Evolutionary conservation across 2,888 invertebrate genomes (phyloP).

Genomic region (Protonemura montana): DNA sequence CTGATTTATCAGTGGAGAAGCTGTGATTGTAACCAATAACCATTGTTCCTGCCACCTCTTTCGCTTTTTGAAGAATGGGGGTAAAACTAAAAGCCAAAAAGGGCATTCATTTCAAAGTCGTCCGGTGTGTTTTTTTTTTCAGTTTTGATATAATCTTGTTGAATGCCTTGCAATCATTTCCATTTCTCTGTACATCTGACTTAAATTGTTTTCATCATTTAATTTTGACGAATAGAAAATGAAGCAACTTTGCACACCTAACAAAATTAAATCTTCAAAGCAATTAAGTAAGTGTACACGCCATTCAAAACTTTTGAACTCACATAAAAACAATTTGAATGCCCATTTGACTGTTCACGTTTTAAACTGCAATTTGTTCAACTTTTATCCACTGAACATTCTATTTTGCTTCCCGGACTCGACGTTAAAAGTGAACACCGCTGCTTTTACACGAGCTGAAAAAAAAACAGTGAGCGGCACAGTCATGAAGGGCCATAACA

Average conservation of each 20-base stretch:
- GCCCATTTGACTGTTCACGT: neutral
- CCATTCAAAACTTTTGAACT: neutral
- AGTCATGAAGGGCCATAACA: neutral
- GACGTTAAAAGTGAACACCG: neutral
- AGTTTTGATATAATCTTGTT: no score
- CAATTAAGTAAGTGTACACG: neutral
- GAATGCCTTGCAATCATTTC: no score
- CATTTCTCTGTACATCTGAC: no score
- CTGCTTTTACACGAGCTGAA: neutral
- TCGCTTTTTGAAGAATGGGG: neutral
- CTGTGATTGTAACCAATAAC: neutral
- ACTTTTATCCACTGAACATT: neutral
- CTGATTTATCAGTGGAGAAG: neutral
- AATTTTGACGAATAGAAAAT: neutral
- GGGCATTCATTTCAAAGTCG: no score
- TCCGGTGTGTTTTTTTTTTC: no score
- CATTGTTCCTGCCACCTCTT: neutral
- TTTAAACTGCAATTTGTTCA: neutral
- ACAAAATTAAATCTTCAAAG: neutral
- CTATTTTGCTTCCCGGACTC: neutral
- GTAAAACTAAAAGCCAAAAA: no score
- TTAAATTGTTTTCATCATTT: neutral
- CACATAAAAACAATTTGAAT: neutral
- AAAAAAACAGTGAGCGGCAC: neutral
- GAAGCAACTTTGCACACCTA: neutral